phyloP scores from a whole-genome alignment of 2,888 invertebrate species.

The Tanytarsus gracilentus region DNA sequence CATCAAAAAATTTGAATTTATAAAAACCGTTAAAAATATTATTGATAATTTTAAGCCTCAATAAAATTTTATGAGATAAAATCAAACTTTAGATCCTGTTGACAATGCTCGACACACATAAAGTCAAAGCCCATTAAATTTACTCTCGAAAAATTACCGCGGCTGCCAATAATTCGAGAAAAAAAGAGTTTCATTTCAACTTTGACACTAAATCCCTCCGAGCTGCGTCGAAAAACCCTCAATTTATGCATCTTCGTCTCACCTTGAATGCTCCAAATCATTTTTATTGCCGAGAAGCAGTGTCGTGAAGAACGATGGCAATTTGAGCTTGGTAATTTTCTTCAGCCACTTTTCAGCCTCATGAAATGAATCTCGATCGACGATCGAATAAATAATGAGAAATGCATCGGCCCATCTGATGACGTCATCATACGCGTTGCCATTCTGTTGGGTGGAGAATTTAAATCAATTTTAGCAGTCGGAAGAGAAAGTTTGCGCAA shows the following conservation, averaged over 20 bases:
- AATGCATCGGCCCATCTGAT: conserved; percentile 76
- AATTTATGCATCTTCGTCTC: conserved; percentile 32
- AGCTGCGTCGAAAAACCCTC: background rate
- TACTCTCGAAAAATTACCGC: no score
- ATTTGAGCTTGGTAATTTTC: conserved; percentile 58
- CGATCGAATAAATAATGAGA: conserved; percentile 72
- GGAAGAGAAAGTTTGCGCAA: conserved; percentile 39
- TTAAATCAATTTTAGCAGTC: background rate
- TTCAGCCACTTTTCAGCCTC: conserved; percentile 64
- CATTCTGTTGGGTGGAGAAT: conserved; percentile 46
- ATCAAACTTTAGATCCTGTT: no score
- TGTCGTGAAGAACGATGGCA: conserved; percentile 67
- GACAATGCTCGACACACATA: no score
- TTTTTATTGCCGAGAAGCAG: conserved; percentile 71
- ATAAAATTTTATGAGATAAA: no score
- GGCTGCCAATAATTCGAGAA: no score
- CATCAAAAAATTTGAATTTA: no score
- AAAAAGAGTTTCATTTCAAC: background rate
- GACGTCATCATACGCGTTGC: conserved; percentile 60
- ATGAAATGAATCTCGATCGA: conserved; percentile 63
- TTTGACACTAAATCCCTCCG: background rate
- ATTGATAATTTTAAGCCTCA: no score
- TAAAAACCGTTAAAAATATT: background rate
- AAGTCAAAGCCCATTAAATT: background rate
- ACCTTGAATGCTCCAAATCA: conserved; percentile 73